Evolutionary conservation across 2,113 vertebrate genomes (phyloP).

Genomic region (Nannospalax galili): DNA sequence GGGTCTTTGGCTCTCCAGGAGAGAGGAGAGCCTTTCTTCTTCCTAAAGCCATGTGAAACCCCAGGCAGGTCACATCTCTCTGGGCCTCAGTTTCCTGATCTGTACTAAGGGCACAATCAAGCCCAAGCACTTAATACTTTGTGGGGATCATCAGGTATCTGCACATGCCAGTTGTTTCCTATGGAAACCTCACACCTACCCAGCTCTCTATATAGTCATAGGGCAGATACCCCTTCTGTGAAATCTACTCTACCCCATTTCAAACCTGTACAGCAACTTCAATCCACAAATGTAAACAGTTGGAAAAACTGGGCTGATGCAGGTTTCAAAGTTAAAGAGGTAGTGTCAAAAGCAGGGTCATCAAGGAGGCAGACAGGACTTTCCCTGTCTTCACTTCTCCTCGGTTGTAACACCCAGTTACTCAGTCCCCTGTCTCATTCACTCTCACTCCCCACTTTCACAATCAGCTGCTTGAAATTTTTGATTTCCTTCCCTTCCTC

Average conservation of each 20-base stretch:
- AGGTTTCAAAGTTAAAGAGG: conserved; percentile 6
- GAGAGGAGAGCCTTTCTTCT: conserved; percentile 23
- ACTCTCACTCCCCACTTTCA: conserved; percentile 70
- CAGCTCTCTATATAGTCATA: neutral
- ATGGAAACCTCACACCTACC: neutral
- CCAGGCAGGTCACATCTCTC: neutral
- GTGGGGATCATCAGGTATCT: neutral
- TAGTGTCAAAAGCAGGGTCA: conserved; percentile 50
- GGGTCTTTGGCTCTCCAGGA: neutral
- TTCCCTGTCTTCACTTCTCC: conserved; percentile 47
- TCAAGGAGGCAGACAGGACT: conserved; percentile 23
- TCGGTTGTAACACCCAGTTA: neutral
- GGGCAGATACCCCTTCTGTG: neutral
- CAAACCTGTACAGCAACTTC: neutral
- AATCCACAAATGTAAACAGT: neutral
- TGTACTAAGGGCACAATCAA: conserved; percentile 22
- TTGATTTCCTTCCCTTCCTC: conserved; percentile 10
- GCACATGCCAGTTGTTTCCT: neutral
- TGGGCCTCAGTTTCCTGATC: conserved; percentile 56
- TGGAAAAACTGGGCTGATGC: conserved; percentile 52
- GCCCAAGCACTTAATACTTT: neutral
- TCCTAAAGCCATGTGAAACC: neutral
- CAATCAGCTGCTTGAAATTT: conserved; percentile 51
- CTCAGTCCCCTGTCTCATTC: conserved; percentile 58
- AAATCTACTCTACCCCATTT: neutral